A percentile compares a stretch with the other conserved stretches of the same genome.
These are phyloP conservation scores for Rhagophthalmus giganteus DNA, from an alignment of 2,888 invertebrate species.

Conservation along the genomic window DNA sequence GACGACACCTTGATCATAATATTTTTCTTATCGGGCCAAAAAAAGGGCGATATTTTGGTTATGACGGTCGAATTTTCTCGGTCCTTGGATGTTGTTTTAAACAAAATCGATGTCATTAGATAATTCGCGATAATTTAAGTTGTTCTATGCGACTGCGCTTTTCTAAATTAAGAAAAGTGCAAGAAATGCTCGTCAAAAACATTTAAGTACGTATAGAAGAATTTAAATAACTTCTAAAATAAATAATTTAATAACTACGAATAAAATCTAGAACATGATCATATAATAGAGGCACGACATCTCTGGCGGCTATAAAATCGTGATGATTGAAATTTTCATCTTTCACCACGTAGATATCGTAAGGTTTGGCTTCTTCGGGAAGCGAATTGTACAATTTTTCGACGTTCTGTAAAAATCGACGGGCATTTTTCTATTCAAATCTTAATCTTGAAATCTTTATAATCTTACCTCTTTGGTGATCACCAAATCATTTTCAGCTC, in stretches of 20 bases:
- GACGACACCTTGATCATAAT: no score
- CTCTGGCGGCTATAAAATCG: conserved; percentile 16
- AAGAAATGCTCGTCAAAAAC: no score
- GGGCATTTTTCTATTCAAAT: no score
- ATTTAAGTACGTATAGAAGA: neutral
- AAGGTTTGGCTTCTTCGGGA: conserved; percentile 10
- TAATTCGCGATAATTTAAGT: no score
- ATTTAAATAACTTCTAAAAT: neutral
- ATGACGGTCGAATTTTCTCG: no score
- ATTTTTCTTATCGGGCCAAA: no score
- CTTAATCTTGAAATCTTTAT: neutral
- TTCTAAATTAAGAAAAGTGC: no score
- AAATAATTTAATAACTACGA: neutral
- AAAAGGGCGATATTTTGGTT: no score
- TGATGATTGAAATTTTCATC: conserved; percentile 20
- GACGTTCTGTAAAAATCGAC: conserved; percentile 16
- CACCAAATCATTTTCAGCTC: conserved; percentile 24
- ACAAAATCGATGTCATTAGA: neutral
- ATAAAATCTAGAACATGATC: conserved; percentile 11
- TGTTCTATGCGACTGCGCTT: no score
- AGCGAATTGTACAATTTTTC: conserved; percentile 11
- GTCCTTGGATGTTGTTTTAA: no score
- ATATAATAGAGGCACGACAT: conserved; percentile 18
- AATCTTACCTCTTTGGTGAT: conserved; percentile 19
- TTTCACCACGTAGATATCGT: conserved; percentile 15